These are phyloP conservation scores for Campoplex nolae DNA, from an alignment of 2,888 invertebrate genomes.

Conservation along the genomic window DNA sequence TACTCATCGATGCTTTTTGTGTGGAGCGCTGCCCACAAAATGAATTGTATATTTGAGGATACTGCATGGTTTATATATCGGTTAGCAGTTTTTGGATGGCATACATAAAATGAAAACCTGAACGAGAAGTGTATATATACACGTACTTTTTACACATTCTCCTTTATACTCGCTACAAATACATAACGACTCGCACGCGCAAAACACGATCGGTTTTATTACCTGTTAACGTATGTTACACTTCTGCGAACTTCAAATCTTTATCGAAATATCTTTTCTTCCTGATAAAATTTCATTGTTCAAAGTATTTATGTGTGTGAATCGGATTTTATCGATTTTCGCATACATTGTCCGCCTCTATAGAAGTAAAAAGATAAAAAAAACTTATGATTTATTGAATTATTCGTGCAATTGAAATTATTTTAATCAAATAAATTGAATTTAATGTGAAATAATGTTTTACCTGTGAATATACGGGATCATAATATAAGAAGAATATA, in stretches of 20 bases:
- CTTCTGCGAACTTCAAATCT: background rate
- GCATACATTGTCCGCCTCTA: background rate
- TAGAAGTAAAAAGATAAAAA: background rate
- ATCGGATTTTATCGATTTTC: background rate
- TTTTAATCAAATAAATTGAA: background rate
- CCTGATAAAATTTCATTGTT: background rate
- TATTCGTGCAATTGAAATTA: background rate
- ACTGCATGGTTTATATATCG: background rate
- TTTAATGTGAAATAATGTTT: background rate
- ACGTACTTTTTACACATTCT: background rate
- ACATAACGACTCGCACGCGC: background rate
- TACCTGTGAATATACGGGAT: no score
- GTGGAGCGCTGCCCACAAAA: background rate
- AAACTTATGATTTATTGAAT: background rate
- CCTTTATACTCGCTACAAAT: background rate
- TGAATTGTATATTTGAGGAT: constrained; percentile 5
- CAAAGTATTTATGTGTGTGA: background rate
- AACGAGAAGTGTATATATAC: background rate
- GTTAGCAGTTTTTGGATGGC: background rate
- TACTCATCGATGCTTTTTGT: constrained; percentile 12
- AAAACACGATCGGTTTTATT: constrained; percentile 1
- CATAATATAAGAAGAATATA: no score
- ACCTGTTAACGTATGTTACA: background rate
- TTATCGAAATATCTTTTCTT: background rate
- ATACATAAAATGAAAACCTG: background rate